phyloP scores from a whole-genome alignment of 2,797 vertebrate species.

The Thripadectes ignobilis region DNA sequence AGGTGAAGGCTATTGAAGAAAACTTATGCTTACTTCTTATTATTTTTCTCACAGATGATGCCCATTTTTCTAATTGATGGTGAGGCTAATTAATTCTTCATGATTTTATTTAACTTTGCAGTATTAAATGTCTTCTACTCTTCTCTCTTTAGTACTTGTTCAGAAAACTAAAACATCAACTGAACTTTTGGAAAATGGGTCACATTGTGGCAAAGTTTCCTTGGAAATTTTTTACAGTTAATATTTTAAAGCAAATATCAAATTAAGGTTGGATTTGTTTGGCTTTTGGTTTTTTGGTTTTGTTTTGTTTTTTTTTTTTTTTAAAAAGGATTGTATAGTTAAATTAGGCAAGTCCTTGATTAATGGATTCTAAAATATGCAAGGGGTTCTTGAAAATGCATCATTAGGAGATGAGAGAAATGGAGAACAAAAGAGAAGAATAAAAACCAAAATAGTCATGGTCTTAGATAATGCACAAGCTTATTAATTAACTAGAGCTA shows the following conservation, averaged over 20 bases:
- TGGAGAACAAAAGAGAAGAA: background rate
- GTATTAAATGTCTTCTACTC: background rate
- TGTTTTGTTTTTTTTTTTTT: background rate
- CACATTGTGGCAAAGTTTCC: background rate
- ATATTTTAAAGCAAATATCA: background rate
- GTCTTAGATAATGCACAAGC: background rate
- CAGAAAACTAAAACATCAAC: background rate
- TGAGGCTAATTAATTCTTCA: background rate
- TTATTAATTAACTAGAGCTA: background rate
- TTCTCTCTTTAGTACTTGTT: background rate
- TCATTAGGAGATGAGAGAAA: background rate
- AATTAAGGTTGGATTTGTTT: background rate
- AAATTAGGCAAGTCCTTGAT: background rate
- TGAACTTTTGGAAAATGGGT: background rate
- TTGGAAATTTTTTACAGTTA: background rate
- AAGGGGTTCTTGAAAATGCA: background rate
- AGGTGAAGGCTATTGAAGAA: background rate
- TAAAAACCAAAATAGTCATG: background rate
- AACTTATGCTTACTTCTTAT: background rate
- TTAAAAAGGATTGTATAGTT: background rate
- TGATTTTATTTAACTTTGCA: background rate
- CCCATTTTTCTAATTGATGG: background rate
- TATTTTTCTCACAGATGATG: background rate
- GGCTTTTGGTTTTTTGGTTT: too few species aligned
- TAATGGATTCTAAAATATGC: background rate